phyloP scores from a whole-genome alignment of 2,888 invertebrate species.

The Plagodis dolabraria region DNA sequence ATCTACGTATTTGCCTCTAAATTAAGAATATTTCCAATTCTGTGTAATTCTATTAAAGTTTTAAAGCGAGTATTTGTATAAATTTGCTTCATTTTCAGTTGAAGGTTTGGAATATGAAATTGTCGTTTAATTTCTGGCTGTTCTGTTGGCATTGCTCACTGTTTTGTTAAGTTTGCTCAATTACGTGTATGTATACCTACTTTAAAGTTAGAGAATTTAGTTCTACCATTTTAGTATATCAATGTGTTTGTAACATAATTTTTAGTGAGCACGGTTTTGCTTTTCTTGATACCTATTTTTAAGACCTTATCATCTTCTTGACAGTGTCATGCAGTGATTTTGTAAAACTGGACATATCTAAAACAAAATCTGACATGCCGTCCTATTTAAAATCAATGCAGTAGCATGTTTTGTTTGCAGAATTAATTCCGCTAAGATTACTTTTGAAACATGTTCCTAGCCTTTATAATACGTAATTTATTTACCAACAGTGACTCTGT shows the following conservation, averaged over 20 bases:
- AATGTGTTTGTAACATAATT: conserved; percentile 65
- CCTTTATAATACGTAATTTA: conserved; percentile 64
- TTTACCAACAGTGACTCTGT: conserved; percentile 46
- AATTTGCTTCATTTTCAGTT: conserved; percentile 12
- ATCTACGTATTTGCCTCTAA: conserved; percentile 30
- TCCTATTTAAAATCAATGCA: conserved; percentile 56
- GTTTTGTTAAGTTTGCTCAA: conserved; percentile 84
- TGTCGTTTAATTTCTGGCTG: conserved; percentile 35
- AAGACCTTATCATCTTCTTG: conserved; percentile 54
- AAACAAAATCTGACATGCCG: conserved; percentile 62
- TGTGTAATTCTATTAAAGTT: conserved; percentile 24
- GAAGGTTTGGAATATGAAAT: conserved; percentile 29
- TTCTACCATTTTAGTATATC: conserved; percentile 59
- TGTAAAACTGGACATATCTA: conserved; percentile 42
- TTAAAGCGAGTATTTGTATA: conserved; percentile 22
- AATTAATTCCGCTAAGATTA: conserved; percentile 38
- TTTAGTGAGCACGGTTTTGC: conserved; percentile 82
- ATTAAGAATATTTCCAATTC: conserved; percentile 31
- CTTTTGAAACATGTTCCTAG: conserved; percentile 63
- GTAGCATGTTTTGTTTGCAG: conserved; percentile 36
- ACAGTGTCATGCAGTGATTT: conserved; percentile 37
- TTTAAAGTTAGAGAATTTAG: conserved; percentile 67
- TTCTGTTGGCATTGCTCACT: conserved; percentile 75
- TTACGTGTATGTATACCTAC: conserved; percentile 68
- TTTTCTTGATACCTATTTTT: conserved; percentile 73